These are phyloP conservation scores for Delia radicum DNA, from an alignment of 1,140 invertebrate genomes.

Conservation along the genomic window DNA sequence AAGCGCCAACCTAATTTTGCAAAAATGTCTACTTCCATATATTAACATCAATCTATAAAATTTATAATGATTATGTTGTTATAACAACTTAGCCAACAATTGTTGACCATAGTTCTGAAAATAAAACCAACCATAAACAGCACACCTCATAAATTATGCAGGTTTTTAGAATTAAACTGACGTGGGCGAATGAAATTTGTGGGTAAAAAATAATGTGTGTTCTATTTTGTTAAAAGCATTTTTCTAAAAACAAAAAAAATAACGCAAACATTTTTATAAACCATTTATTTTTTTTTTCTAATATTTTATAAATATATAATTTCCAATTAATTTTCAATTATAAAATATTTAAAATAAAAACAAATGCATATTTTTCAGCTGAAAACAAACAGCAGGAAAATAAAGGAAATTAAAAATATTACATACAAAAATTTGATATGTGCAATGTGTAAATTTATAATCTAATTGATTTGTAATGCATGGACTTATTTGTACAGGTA, in stretches of 20 bases:
- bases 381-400: neutral
- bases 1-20: no score
- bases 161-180: neutral
- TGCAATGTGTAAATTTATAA: neutral
- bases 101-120: neutral
- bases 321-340: slow-evolving; percentile 21
- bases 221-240: no score
- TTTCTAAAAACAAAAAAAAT: no score
- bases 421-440: neutral
- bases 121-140: neutral
- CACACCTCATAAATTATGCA: neutral
- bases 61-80: neutral
- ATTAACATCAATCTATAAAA: neutral
- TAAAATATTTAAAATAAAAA: slow-evolving; percentile 16
- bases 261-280: no score
- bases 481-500: no score
- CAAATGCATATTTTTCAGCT: neutral
- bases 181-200: no score
- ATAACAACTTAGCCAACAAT: neutral
- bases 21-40: neutral
- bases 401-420: neutral
- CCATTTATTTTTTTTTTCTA: no score
- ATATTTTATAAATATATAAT: neutral
- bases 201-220: no score
- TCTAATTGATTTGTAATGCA: slow-evolving; percentile 23